Conservation (phyloP, 1,140 invertebrate species). For the Ips typographus region DNA sequence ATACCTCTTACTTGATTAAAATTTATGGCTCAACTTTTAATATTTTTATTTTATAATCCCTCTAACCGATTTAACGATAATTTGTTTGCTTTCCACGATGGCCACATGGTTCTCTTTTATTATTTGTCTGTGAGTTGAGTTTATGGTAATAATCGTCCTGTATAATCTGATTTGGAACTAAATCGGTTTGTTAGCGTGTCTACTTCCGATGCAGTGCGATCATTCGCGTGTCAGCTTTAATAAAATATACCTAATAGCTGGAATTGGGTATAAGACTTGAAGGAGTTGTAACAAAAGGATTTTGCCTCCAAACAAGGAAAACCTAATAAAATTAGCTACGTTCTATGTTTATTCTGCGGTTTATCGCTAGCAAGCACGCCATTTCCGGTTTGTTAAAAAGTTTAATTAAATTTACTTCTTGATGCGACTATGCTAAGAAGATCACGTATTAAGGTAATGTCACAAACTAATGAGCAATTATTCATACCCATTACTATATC, state of each 20-base stretch:
- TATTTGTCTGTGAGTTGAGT: conserved; percentile 3
- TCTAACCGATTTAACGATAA: conserved; percentile 16
- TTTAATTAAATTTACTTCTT: conserved; percentile 31
- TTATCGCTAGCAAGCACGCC: conserved; percentile 26
- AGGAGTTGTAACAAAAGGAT: conserved; percentile 21
- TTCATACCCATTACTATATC: no score
- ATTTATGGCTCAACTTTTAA: conserved; percentile 38
- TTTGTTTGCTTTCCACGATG: conserved; percentile 9
- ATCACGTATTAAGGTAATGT: no score
- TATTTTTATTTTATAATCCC: conserved; percentile 32
- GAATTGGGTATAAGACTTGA: conserved; percentile 21
- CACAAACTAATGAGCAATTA: no score
- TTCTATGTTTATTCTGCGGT: conserved; percentile 31
- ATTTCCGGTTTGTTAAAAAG: conserved; percentile 29
- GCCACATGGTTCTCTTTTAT: not conserved
- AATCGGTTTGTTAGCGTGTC: not conserved
- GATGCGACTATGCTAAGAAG: no score
- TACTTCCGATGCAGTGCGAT: not conserved
- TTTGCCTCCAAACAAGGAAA: conserved; percentile 35
- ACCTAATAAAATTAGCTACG: conserved; percentile 38
- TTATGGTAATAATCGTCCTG: not conserved
- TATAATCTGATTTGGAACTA: not conserved
- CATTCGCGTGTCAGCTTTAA: conserved; percentile 34
- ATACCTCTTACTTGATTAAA: conserved; percentile 38
- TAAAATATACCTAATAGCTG: conserved; percentile 32